Percentiles rank a stretch among this genome's conserved stretches.
phyloP scores from a whole-genome alignment of 2,888 invertebrate genomes.

The Leucozona laternaria region DNA sequence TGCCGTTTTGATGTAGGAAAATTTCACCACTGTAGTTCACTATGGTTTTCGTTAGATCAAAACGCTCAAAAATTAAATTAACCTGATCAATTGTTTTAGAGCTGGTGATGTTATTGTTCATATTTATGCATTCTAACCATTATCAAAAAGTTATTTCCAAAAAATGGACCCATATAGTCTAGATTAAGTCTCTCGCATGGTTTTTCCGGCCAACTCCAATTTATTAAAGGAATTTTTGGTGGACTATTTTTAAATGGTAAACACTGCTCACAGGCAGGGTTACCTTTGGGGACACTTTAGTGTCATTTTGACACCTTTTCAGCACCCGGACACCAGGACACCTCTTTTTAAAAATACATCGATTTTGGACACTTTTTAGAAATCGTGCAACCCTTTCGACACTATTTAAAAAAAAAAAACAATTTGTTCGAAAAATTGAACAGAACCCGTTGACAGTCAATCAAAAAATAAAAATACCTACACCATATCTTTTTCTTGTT shows the following conservation, averaged over 20 bases:
- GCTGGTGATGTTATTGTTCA: conserved; percentile 28
- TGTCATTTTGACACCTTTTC: too few species aligned
- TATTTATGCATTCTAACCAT: conserved; percentile 70
- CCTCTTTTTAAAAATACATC: too few species aligned
- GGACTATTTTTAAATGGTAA: conserved; percentile 29
- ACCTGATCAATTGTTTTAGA: background rate
- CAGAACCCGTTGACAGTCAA: too few species aligned
- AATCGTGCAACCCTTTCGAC: too few species aligned
- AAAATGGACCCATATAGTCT: conserved; percentile 56
- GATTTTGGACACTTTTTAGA: too few species aligned
- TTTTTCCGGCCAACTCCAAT: conserved; percentile 63
- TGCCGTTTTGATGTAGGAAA: conserved; percentile 58
- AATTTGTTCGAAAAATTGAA: too few species aligned
- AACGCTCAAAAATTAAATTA: conserved; percentile 75
- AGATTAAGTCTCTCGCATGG: conserved; percentile 75
- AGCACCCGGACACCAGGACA: too few species aligned
- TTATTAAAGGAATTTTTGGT: conserved; percentile 36
- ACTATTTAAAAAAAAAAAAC: too few species aligned
- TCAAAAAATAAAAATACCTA: too few species aligned
- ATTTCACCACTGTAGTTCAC: conserved; percentile 76
- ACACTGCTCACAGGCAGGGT: conserved; percentile 43
- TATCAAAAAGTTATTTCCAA: conserved; percentile 47
- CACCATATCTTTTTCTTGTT: too few species aligned
- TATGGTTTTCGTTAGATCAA: conserved; percentile 75
- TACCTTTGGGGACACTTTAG: too few species aligned